Percentiles rank a stretch among this genome's conserved stretches.
Conservation (phyloP, 2,797 vertebrate species). For the Scomberomorus guttatus region DNA sequence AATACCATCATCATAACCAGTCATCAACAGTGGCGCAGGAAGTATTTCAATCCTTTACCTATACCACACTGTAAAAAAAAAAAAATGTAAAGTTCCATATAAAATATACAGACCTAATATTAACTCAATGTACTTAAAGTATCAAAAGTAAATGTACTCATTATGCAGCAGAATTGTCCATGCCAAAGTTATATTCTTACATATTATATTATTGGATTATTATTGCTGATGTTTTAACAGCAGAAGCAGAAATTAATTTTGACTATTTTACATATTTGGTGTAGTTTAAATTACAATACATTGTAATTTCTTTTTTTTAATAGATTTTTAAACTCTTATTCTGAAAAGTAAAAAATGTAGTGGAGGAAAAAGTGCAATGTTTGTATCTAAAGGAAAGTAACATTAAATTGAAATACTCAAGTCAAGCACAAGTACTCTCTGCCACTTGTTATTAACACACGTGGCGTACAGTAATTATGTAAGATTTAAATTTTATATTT, state of each 20-base stretch:
- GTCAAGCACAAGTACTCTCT: background rate
- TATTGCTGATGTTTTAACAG: background rate
- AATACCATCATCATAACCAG: background rate
- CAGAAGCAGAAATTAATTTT: background rate
- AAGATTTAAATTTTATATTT: background rate
- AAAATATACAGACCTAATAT: too few species aligned
- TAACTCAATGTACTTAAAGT: too few species aligned
- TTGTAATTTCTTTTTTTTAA: background rate
- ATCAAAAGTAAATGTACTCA: too few species aligned
- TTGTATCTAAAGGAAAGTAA: background rate
- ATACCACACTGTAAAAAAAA: background rate
- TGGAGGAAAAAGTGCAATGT: background rate
- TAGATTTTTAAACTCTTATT: background rate
- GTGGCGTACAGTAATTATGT: too few species aligned
- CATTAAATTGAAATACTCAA: background rate
- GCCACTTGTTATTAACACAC: too few species aligned
- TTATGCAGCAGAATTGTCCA: background rate
- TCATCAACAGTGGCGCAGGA: background rate
- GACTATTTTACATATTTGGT: background rate
- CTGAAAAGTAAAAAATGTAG: background rate
- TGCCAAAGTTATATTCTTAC: background rate
- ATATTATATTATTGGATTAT: background rate
- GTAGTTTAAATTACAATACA: background rate
- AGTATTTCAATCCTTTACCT: too few species aligned
- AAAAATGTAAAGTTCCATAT: too few species aligned